A percentile compares a stretch with the other conserved stretches of the same genome.
phyloP scores from a whole-genome alignment of 2,797 vertebrate genomes.

The Arremon brunneinucha region DNA sequence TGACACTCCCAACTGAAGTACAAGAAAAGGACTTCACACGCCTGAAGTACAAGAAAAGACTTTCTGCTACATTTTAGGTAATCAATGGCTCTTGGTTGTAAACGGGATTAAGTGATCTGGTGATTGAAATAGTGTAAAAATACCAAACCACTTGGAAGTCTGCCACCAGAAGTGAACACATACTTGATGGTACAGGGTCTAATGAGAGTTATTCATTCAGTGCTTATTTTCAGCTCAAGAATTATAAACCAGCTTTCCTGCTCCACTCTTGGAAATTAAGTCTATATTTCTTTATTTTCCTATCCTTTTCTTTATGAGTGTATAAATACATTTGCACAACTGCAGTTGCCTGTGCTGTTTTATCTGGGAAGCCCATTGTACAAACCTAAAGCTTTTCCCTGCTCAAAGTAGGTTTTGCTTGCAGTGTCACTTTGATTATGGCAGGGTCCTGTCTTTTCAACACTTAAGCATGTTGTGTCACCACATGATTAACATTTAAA shows the following conservation, averaged over 20 bases:
- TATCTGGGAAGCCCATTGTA: slow-evolving; percentile 36
- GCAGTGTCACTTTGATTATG: slow-evolving; percentile 11
- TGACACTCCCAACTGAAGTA: not conserved
- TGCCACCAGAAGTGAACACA: not conserved
- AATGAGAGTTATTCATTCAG: not conserved
- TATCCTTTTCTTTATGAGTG: not conserved
- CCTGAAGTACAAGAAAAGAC: not conserved
- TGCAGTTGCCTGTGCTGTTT: not conserved
- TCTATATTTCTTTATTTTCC: not conserved
- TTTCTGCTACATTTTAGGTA: not conserved
- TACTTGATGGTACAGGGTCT: not conserved
- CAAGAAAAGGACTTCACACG: not conserved
- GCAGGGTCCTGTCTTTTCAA: slow-evolving; percentile 17
- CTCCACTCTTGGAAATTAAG: not conserved
- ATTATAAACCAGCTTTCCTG: not conserved
- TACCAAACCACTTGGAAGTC: not conserved
- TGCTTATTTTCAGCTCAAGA: not conserved
- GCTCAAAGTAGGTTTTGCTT: not conserved
- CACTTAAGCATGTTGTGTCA: not conserved
- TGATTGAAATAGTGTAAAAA: not conserved
- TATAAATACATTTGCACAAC: not conserved
- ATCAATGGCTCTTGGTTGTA: not conserved
- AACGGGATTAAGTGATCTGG: not conserved
- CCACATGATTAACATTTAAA: slow-evolving; percentile 26
- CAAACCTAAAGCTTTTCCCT: slow-evolving; percentile 17